phyloP scores from a whole-genome alignment of 2,113 vertebrate species.

The Brachyhypopomus gauderio region DNA sequence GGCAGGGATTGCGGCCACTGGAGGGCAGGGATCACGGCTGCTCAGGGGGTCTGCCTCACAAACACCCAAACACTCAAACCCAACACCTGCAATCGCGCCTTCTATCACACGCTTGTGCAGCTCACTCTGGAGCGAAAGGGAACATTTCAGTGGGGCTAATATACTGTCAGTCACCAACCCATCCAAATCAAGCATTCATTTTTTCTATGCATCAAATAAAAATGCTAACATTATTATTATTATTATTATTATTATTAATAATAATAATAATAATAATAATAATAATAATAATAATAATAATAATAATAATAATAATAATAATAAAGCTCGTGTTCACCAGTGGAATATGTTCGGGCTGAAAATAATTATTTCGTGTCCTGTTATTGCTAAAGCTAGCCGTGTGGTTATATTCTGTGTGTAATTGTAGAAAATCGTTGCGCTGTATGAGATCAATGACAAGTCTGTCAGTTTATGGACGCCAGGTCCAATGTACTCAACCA shows the following conservation, averaged over 20 bases:
- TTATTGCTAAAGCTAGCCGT: conserved; percentile 20
- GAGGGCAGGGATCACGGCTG: too few relatives aligned
- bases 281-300: conserved; percentile 45
- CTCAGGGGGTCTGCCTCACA: conserved; percentile 2
- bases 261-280: conserved; percentile 40
- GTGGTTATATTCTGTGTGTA: conserved; percentile 41
- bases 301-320: conserved; percentile 48
- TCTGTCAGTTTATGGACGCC: conserved; percentile 23
- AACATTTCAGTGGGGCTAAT: conserved; percentile 54
- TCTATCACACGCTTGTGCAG: conserved; percentile 31
- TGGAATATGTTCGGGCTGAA: conserved; percentile 25
- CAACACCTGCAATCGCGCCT: conserved; percentile 23
- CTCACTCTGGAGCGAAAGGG: conserved; percentile 43
- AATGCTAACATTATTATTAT: too few relatives aligned
- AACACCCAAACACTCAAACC: neutral
- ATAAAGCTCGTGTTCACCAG: conserved; percentile 22
- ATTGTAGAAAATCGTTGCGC: conserved; percentile 51
- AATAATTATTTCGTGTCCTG: neutral
- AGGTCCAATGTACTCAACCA: conserved; percentile 44
- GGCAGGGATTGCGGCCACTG: conserved; percentile 1
- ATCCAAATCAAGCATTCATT: conserved; percentile 43
- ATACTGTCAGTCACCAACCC: conserved; percentile 35
- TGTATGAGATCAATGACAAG: conserved; percentile 39
- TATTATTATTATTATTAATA: too few relatives aligned
- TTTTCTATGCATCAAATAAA: conserved; percentile 52